Evolutionary conservation across 1,140 invertebrate genomes (phyloP), one percentile per base, ranked within the genome.

Genomic region (Sycobia sp.): DNA sequence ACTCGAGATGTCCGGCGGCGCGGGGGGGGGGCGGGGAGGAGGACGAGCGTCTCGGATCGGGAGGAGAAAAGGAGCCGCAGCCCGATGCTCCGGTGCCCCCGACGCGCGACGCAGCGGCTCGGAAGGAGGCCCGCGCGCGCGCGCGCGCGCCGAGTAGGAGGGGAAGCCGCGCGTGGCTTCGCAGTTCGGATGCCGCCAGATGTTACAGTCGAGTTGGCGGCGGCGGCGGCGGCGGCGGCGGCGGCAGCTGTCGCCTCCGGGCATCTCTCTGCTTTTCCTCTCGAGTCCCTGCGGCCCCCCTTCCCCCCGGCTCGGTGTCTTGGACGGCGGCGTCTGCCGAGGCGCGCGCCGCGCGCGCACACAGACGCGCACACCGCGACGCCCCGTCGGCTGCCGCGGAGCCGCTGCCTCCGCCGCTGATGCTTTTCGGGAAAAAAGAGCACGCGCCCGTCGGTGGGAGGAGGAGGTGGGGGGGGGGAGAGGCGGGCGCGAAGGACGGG

Each of bases 171-270:
- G 57, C 57, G 57, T 60, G 57, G 46, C 51, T 59, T 41, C 38
- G 34, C 32, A 46, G 57, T 51, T 66, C 56, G 55, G 55, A 63
- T 63, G 53, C 62, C 65, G 65, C 65, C 65, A 69, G 65, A 69
- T 65, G 65, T 64, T 67, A 55, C 46, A 57, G 62, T 34, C 32
- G 43, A 22, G 43, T 27, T 44, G 16, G 18, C 22, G 58, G 65
- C 65, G n/a, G n/a, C n/a, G n/a, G n/a, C n/a, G n/a, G n/a, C n/a
- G n/a, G n/a, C n/a, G n/a, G n/a, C n/a, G n/a, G n/a, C n/a, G n/a
- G n/a, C n/a, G n/a, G n/a, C n/a, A 65, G 68, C 68, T 69, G 62
- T 62, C 65, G 53, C 59, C 38, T 36, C n/a, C n/a, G 29, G 32
- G 58, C 56, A 56, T 62, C 59, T n/a, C n/a, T 62, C 49, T 59